phyloP scores from a whole-genome alignment of 1,140 invertebrate genomes.

The Phocides pigmalion region DNA sequence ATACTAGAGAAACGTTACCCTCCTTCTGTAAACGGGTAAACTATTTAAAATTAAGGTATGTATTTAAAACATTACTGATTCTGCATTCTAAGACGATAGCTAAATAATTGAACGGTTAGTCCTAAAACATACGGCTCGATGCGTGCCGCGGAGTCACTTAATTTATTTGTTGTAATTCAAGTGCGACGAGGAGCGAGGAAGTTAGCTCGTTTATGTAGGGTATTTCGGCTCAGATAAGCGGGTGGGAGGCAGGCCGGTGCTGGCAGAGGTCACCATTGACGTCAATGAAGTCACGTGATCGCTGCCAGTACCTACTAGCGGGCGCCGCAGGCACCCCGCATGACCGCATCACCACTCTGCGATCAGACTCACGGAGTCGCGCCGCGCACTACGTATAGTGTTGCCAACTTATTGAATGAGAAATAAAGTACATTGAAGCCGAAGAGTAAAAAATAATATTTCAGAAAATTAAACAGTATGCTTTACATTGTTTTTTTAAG shows the following conservation, averaged over 20 bases:
- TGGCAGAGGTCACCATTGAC: constrained; percentile 68
- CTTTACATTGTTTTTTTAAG: no score
- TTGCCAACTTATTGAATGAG: no score
- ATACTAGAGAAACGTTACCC: no score
- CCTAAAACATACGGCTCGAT: background rate
- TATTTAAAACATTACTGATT: no score
- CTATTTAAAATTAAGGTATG: no score
- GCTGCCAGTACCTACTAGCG: constrained; percentile 30
- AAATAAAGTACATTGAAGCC: no score
- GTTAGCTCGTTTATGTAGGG: constrained; percentile 43
- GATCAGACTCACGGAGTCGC: background rate
- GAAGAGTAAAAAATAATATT: no score
- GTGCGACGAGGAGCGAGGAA: constrained; percentile 28
- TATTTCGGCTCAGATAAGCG: constrained; percentile 61
- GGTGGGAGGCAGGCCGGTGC: constrained; percentile 48
- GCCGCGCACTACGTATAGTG: background rate
- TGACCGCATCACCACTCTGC: background rate
- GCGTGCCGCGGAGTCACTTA: constrained; percentile 4
- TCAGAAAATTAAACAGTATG: no score
- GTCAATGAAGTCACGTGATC: constrained; percentile 66
- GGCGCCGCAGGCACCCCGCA: constrained; percentile 7
- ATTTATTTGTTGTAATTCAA: constrained; percentile 30
- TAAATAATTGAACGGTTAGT: background rate
- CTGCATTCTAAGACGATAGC: no score
- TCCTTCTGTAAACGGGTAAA: no score